These are phyloP conservation scores for Anhinga rufa DNA, from an alignment of 2,113 vertebrate genomes.

Conservation along the genomic window DNA sequence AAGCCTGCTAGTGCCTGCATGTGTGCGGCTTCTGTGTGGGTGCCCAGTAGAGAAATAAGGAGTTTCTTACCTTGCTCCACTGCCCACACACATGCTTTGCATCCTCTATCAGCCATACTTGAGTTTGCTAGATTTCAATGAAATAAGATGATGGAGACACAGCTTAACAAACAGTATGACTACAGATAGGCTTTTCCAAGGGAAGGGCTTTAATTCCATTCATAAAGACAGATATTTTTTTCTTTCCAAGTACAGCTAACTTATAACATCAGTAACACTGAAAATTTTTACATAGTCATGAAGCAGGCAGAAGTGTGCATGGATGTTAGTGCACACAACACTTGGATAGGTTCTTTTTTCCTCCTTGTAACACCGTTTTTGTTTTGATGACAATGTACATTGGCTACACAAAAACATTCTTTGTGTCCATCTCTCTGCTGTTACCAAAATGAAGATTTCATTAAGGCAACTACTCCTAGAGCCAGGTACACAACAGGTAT, in stretches of 20 bases:
- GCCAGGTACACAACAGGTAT: background rate
- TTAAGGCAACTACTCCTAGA: background rate
- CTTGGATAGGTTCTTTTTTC: background rate
- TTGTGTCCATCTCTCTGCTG: background rate
- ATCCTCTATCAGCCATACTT: background rate
- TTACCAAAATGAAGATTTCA: background rate
- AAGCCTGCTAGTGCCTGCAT: background rate
- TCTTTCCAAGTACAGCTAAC: constrained; percentile 12
- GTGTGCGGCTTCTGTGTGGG: background rate
- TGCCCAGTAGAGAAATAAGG: background rate
- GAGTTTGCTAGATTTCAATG: background rate
- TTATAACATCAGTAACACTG: background rate
- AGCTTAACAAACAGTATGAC: background rate
- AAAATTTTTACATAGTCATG: background rate
- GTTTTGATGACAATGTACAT: background rate
- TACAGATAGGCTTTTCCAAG: background rate
- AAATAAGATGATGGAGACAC: background rate
- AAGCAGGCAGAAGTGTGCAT: background rate
- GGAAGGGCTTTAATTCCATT: constrained; percentile 40
- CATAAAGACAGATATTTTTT: background rate
- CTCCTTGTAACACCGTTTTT: background rate
- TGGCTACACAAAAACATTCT: background rate
- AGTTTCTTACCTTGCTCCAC: background rate
- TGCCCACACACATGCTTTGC: background rate
- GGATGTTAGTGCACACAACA: background rate